A percentile compares a stretch with the other conserved stretches of the same genome.
phyloP scores from a whole-genome alignment of 37 sponge, comb jelly and placozoan species.

The Beroe forskalii region DNA sequence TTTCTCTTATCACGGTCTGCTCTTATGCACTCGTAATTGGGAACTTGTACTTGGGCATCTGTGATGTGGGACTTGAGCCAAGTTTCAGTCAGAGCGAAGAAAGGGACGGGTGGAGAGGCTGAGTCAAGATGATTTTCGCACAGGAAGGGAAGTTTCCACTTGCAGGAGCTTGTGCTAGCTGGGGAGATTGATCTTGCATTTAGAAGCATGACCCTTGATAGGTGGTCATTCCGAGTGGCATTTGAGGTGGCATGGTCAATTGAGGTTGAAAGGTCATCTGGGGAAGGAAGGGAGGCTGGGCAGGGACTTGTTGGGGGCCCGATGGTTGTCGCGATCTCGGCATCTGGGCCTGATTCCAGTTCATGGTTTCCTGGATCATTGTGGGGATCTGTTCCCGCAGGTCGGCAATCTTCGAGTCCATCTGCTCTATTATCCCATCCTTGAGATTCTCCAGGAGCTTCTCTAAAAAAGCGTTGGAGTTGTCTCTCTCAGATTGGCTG shows the following conservation, averaged over 20 bases:
- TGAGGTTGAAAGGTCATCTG: not conserved
- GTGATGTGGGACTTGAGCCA: not conserved
- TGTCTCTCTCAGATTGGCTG: not conserved
- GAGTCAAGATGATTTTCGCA: not conserved
- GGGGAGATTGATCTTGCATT: conserved; percentile 8
- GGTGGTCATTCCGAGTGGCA: not conserved
- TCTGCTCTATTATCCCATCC: not conserved
- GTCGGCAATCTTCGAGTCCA: not conserved
- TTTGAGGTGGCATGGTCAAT: not conserved
- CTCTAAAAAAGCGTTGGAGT: not conserved
- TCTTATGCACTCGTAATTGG: not conserved
- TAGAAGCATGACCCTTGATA: not conserved
- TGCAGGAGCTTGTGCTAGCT: not conserved
- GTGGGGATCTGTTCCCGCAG: not conserved
- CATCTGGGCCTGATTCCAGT: not conserved
- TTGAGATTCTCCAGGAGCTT: conserved; percentile 4
- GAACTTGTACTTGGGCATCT: not conserved
- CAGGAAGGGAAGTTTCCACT: not conserved
- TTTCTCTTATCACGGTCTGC: not conserved
- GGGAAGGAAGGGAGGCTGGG: not conserved
- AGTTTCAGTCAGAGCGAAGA: not conserved
- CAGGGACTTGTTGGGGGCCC: not conserved
- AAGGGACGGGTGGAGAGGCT: not conserved
- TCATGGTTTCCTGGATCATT: not conserved
- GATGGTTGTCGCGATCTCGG: not conserved